A percentile compares a stretch with the other conserved stretches of the same genome.
Evolutionary conservation across 2,797 vertebrate species (phyloP).

Genomic region (Sebastes matsubarae): DNA sequence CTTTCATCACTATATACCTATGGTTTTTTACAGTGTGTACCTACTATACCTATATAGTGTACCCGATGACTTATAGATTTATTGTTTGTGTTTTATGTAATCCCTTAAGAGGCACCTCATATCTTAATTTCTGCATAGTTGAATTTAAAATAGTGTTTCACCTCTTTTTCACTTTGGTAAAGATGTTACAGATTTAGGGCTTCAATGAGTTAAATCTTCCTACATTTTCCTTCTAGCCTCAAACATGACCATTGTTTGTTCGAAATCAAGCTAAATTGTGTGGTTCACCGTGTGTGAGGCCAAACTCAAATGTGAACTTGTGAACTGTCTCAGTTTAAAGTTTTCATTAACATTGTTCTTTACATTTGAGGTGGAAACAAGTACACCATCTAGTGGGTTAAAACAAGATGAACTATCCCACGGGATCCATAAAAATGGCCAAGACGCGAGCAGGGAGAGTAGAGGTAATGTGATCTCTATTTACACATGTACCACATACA

Average conservation of each 20-base stretch:
- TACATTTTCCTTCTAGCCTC: background rate
- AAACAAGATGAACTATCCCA: conserved; percentile 38
- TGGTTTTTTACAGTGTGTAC: background rate
- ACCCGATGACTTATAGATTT: background rate
- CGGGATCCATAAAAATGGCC: conserved; percentile 32
- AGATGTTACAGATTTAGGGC: background rate
- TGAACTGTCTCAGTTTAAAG: background rate
- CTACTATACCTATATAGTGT: background rate
- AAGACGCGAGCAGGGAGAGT: conserved; percentile 52
- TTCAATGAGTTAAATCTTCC: background rate
- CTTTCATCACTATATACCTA: background rate
- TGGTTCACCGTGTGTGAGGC: background rate
- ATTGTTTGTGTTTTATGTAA: background rate
- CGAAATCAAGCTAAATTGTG: background rate
- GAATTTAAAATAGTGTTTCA: background rate
- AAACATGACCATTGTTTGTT: background rate
- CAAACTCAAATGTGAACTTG: background rate
- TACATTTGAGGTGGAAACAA: conserved; percentile 55
- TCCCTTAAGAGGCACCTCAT: background rate
- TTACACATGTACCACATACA: background rate
- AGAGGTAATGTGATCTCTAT: conserved; percentile 62
- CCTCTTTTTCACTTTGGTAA: background rate
- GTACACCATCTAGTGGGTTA: conserved; percentile 69
- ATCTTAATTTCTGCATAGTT: background rate
- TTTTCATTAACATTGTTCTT: conserved; percentile 4